phyloP scores from a whole-genome alignment of 1,140 invertebrate species.

The Drosophila neocordata region DNA sequence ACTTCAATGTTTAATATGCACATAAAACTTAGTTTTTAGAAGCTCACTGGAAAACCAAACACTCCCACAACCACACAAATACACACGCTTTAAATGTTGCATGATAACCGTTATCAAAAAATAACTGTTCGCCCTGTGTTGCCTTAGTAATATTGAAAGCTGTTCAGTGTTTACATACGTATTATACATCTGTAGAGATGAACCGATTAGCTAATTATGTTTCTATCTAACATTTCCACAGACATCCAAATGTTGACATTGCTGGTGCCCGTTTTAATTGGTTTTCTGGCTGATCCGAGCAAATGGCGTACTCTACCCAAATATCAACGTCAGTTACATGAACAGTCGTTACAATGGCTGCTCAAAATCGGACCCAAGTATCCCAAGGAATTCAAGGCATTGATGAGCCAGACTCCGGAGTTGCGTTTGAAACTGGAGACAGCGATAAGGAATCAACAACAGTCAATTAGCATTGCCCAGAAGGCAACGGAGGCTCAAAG shows the following conservation, averaged over 20 bases:
- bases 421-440: slow-evolving; percentile 92
- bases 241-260: slow-evolving; percentile 94
- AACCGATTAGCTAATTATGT: background rate
- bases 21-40: slow-evolving; percentile 37
- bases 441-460: slow-evolving; percentile 91
- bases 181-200: background rate
- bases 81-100: slow-evolving; percentile 67
- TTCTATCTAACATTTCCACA: slow-evolving; percentile 79
- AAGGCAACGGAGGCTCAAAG: slow-evolving; percentile 82
- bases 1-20: slow-evolving; percentile 40
- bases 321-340: slow-evolving; percentile 89
- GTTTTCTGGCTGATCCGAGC: slow-evolving; percentile 89
- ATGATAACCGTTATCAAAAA: slow-evolving; percentile 15
- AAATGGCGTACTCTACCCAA: slow-evolving; percentile 86
- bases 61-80: background rate
- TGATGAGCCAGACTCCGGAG: slow-evolving; percentile 92
- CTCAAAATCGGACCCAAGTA: slow-evolving; percentile 96
- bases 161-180: slow-evolving; percentile 14
- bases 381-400: slow-evolving; percentile 95
- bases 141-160: background rate
- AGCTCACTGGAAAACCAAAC: slow-evolving; percentile 1
- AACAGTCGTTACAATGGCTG: slow-evolving; percentile 93
- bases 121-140: background rate
- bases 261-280: slow-evolving; percentile 94
- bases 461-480: slow-evolving; percentile 83